Evolutionary conservation across 2,113 vertebrate species (phyloP), one percentile per base, ranked within the genome.

Genomic region (Pelecanus crispus): DNA sequence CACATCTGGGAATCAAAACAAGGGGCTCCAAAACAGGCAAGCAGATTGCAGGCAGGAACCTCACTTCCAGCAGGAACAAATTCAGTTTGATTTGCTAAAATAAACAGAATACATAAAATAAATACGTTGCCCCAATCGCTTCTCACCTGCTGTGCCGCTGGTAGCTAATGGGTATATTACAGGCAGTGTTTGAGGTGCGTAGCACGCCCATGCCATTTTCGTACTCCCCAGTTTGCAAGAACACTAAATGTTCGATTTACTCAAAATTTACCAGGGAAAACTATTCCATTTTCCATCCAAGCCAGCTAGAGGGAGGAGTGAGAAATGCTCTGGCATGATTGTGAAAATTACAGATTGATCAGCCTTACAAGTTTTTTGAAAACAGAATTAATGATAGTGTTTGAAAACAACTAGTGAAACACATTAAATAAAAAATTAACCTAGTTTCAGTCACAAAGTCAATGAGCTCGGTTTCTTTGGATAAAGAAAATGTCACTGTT

Each of bases 1-100:
- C 66, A 79, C 58, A 53, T 44, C 58, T 91, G 78, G 87, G 81
- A 95, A 90, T 49, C 52, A n/a, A 56, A 92, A 19, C 72, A 52
- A 75, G 61, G 56, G 56, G 31, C 62, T 91, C 47, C 65, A 26
- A 32, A 79, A 59, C 10, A 68, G 36, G 7, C 25, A 8, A 74
- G 86, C 68, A 86, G 32, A 62, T 5, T 34, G 80, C 59, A 86
- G 52, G 29, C 67, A 92, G 45, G 66, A 74, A 56, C 45, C 47
- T 81, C 20, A 24, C 74, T 47, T 85, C 7, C 75, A 74, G 32
- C 36, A 74, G 50, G 31, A 81, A 71, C 10, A 80, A 86, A 53
- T 58, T 36, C 34, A 36, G 17, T 65, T 87, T 87, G 55, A 78
- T 92, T 86, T 22, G 49, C 44, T 10, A 38, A 59, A 90, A 18